phyloP scores from a whole-genome alignment of 2,113 vertebrate species.

The Sylvia atricapilla region DNA sequence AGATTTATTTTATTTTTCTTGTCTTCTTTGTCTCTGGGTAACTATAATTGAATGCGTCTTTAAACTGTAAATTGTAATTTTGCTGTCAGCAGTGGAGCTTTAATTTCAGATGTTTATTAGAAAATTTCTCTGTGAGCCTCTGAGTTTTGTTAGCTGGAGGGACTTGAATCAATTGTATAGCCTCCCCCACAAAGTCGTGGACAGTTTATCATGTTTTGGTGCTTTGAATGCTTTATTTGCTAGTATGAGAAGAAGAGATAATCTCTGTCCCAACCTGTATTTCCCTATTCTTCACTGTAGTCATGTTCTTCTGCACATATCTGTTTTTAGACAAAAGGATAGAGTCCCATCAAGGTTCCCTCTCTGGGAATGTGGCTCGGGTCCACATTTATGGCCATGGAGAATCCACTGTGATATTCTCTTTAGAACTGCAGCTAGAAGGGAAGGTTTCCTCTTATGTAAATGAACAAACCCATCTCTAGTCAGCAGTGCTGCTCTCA shows the following conservation, averaged over 20 bases:
- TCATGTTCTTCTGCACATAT: not conserved
- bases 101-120: conserved; percentile 67
- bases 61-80: conserved; percentile 67
- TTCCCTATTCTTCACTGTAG: not conserved
- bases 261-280: not conserved
- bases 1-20: conserved; percentile 27
- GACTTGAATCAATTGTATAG: conserved; percentile 12
- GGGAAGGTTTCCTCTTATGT: not conserved
- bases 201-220: not conserved
- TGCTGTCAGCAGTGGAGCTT: conserved; percentile 61
- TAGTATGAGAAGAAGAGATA: not conserved
- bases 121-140: conserved; percentile 43
- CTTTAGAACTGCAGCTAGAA: not conserved
- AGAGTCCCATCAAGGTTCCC: not conserved
- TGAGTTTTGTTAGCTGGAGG: conserved; percentile 43
- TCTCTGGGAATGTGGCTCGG: not conserved
- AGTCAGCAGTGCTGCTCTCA: not conserved
- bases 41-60: conserved; percentile 63
- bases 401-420: not conserved
- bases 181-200: not conserved
- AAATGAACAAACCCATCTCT: not conserved
- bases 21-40: conserved; percentile 53
- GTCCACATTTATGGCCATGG: not conserved
- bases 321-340: not conserved
- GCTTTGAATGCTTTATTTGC: not conserved